Conservation (phyloP, 2,888 invertebrate species). For the Dusona sp. region DNA sequence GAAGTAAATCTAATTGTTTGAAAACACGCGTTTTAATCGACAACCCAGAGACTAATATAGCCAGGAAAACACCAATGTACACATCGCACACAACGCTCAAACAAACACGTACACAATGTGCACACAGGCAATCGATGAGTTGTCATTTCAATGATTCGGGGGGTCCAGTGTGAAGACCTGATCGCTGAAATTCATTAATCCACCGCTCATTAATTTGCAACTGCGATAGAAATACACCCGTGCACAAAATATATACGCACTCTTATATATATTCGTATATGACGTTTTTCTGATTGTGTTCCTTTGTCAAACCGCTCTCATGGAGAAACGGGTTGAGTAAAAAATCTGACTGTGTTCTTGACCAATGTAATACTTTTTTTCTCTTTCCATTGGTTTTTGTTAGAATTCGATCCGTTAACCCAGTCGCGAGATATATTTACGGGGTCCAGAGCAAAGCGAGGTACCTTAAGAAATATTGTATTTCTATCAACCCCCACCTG, state of each 20-base stretch:
- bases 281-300: too few relatives aligned
- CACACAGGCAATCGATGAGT: neutral
- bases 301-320: too few relatives aligned
- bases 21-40: constrained; percentile 79
- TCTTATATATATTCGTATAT: too few relatives aligned
- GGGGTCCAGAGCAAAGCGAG: too few relatives aligned
- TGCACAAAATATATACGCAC: too few relatives aligned
- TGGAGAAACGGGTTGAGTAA: too few relatives aligned
- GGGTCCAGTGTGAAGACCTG: neutral
- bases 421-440: too few relatives aligned
- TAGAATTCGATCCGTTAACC: too few relatives aligned
- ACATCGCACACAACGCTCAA: constrained; percentile 21
- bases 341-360: too few relatives aligned
- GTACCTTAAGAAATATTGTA: neutral
- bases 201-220: neutral
- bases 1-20: constrained; percentile 80
- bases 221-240: too few relatives aligned
- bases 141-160: neutral
- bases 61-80: constrained; percentile 64
- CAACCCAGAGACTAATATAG: constrained; percentile 59
- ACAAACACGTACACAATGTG: constrained; percentile 3
- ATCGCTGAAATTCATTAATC: neutral
- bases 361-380: too few relatives aligned
- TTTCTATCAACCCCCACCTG: neutral
- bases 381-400: too few relatives aligned